Evolutionary conservation across 2,113 vertebrate genomes (phyloP), one percentile per base, ranked within the genome.

Genomic region (Catharus fuscescens): DNA sequence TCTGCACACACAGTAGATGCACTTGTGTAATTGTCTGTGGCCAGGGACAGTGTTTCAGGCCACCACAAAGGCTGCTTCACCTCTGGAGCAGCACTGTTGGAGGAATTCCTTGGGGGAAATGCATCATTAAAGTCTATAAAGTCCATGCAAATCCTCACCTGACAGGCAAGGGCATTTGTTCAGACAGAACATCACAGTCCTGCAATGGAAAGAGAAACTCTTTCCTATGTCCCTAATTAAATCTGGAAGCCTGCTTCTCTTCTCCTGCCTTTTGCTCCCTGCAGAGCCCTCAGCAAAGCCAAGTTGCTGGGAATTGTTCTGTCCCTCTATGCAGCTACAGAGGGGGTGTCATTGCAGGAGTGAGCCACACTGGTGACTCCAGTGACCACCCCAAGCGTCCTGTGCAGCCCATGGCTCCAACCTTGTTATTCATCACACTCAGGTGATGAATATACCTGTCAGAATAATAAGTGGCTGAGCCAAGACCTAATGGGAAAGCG

Each of bases 401-500:
- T 19, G 61, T 70, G 76, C 26, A 54, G 62, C 47, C 59, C 71
- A 48, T 24, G 45, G 74, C 73, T 70, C 47, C 73, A 61, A 4
- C 38, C n/a, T 21, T 64, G n/a, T 32, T 52, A 52, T 52, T 83
- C 81, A 15, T 52, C 64, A 54, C 15, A 15, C 2, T 1, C n/a
- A 18, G 60, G 12, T 94, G 88, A 95, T 96, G 74, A 93, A 95
- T 95, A 70, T 21, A 86, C 88, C 85, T 95, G 92, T 92, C 91
- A 94, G 40, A 38, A 50, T 47, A 88, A 88, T 24, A 87, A 93
- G 86, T 36, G 60, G 67, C 48, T 40, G 62, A 83, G 74, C 50
- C 62, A 77, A 61, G 81, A 62, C 60, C 66, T 80, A n/a, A 19
- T 16, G 32, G 47, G 59, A 91, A 79, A 80, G n/a, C 0, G 10